Percentiles rank a stretch among this genome's conserved stretches.
Evolutionary conservation across 1,140 invertebrate genomes (phyloP).

Genomic region (Belonocnema kinseyi): DNA sequence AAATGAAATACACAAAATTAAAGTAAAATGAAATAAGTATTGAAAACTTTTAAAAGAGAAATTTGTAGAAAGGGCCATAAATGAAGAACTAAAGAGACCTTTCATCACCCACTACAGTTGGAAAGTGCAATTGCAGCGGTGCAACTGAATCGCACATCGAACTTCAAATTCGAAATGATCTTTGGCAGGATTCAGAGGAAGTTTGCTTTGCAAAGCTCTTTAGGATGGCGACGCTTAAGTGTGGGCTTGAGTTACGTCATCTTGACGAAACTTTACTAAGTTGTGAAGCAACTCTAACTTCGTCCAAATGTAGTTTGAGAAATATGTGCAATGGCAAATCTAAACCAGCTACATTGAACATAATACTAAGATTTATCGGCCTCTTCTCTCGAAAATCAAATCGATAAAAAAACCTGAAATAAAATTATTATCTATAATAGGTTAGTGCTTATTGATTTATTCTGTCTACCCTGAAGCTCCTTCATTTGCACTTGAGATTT

Average conservation of each 20-base stretch:
- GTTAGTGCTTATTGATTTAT: no score
- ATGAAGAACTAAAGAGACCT: not conserved
- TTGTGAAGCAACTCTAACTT: slow-evolving; percentile 22
- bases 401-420: not conserved
- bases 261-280: slow-evolving; percentile 8
- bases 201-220: slow-evolving; percentile 22
- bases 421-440: not conserved
- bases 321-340: slow-evolving; percentile 18
- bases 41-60: not conserved
- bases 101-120: slow-evolving; percentile 2
- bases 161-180: slow-evolving; percentile 28
- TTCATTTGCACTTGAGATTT: no score
- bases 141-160: not conserved
- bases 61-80: not conserved
- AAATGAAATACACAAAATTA: not conserved
- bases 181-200: slow-evolving; percentile 23
- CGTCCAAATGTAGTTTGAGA: slow-evolving; percentile 7
- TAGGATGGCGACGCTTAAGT: slow-evolving; percentile 10
- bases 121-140: slow-evolving; percentile 26
- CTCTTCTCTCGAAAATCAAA: not conserved
- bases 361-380: not conserved
- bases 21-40: not conserved
- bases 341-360: not conserved
- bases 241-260: slow-evolving; percentile 16
- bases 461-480: no score